Base-by-base conservation (phyloP, 2,888 invertebrate genomes). In the Rhingia campestris region DNA sequence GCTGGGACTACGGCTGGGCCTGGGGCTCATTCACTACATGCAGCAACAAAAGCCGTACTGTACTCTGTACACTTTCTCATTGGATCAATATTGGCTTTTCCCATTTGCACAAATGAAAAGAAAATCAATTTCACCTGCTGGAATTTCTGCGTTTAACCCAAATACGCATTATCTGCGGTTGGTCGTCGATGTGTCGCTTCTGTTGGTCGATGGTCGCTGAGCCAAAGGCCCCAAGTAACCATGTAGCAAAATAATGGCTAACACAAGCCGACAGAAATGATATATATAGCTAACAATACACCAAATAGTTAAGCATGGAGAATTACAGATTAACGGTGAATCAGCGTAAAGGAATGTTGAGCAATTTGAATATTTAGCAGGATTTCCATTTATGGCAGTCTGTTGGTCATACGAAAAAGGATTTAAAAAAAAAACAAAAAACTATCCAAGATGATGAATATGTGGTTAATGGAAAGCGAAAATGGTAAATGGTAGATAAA, bases 111-210 rank as follows among this genome's bases (percentile, higher is more conserved):
- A 90, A 91, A 90, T 88, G 89, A 90, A 90, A 90, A 89, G 90
- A 89, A 91, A 91, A 90, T 90, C 90, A 91, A 90, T 91, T 91
- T 91, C 91, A 90, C 90, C 89, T 89, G 87, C 85, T 87, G 89
- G 88, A 88, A 89, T 90, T 89, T 90, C 86, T 87, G 88, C 89
- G 87, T 87, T 90, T 89, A 90, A 90, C 90, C 90, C 88, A 88
- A 37, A 70, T 73, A 45, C 80, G 79, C 79, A 63, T 47, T 79
- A 63, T 79, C 73, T 73, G 37, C 22, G 22, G 22, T 63, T 45
- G 53, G 64, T 72, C 67, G 4, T 30, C 6, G 53, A 41, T 30
- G 47, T 64, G 47, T 64, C 12, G 9, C 30, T 3, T 32, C 22
- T 51, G 14, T 61, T 61, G 51, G 45, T 10, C 10, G 49, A 49